Evolutionary conservation across 2,888 invertebrate genomes (phyloP).

Genomic region (Drosophila prolongata): DNA sequence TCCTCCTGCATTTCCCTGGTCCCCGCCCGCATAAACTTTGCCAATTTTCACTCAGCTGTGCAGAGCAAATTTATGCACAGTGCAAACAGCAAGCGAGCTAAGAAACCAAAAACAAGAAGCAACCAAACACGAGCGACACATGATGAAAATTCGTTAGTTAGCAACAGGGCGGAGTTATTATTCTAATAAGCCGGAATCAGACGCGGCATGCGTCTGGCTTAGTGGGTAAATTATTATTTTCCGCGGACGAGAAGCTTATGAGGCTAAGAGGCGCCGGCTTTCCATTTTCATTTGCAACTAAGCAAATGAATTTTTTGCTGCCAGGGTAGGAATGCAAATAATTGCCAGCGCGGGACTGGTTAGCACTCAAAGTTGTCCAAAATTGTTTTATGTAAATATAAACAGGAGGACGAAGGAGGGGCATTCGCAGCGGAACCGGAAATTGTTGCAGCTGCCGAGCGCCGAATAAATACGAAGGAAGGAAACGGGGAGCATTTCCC

Average conservation of each 20-base stretch:
- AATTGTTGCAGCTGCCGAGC: conserved; percentile 74
- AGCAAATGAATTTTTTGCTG: conserved; percentile 54
- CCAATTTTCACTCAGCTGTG: conserved; percentile 67
- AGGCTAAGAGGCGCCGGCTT: conserved; percentile 8
- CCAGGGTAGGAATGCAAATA: conserved; percentile 66
- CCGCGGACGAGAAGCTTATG: conserved; percentile 43
- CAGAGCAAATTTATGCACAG: conserved; percentile 67
- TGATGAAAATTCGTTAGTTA: conserved; percentile 29
- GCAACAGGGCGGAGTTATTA: conserved; percentile 20
- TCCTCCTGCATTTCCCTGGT: not conserved
- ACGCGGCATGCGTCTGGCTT: conserved; percentile 11
- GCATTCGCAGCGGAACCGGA: conserved; percentile 67
- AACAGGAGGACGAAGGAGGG: conserved; percentile 51
- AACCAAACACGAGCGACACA: conserved; percentile 28
- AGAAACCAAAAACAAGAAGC: conserved; percentile 30
- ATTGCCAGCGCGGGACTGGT: conserved; percentile 54
- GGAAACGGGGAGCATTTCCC: conserved; percentile 8
- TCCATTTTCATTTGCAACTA: conserved; percentile 9
- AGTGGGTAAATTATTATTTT: conserved; percentile 37
- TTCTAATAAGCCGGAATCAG: conserved; percentile 21
- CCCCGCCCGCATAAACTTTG: conserved; percentile 58
- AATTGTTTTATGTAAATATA: conserved; percentile 78
- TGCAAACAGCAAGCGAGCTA: conserved; percentile 40
- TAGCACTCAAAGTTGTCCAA: conserved; percentile 63
- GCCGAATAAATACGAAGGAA: conserved; percentile 50